Conservation (phyloP, 92 coral and sea anemone species). For the Isaurus tuberculatus region DNA sequence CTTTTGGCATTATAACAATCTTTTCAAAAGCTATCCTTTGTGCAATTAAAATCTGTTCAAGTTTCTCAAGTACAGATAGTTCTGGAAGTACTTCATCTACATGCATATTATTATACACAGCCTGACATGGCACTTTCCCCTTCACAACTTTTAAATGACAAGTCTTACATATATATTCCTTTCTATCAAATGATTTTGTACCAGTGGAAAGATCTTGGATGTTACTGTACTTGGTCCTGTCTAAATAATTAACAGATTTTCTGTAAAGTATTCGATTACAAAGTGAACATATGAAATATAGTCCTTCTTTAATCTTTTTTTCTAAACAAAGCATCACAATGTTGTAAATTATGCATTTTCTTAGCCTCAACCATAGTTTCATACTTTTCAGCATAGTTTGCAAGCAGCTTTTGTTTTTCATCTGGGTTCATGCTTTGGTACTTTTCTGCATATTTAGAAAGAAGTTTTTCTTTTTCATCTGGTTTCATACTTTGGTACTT, state of each 20-base stretch:
- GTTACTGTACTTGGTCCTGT: conserved; percentile 5
- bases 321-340: conserved; percentile 19
- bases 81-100: background rate
- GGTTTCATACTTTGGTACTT: too few species aligned
- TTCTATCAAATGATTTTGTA: conserved; percentile 30
- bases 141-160: background rate
- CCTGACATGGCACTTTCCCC: background rate
- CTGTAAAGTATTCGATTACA: conserved; percentile 39
- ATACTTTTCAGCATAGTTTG: background rate
- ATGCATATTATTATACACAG: background rate
- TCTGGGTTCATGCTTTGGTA: background rate
- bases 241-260: conserved; percentile 26
- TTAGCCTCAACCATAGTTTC: background rate
- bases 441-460: background rate
- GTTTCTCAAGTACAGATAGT: conserved; percentile 34
- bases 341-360: background rate
- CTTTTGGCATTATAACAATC: background rate
- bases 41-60: conserved; percentile 27
- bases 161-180: conserved; percentile 28
- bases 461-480: background rate
- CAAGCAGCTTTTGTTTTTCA: conserved; percentile 11
- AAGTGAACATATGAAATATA: conserved; percentile 38
- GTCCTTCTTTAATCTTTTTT: conserved; percentile 39
- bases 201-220: background rate
- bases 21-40: background rate